A percentile compares a stretch with the other conserved stretches of the same genome.
Evolutionary conservation across 2,888 invertebrate species (phyloP).

Genomic region (Drosophila conformis): DNA sequence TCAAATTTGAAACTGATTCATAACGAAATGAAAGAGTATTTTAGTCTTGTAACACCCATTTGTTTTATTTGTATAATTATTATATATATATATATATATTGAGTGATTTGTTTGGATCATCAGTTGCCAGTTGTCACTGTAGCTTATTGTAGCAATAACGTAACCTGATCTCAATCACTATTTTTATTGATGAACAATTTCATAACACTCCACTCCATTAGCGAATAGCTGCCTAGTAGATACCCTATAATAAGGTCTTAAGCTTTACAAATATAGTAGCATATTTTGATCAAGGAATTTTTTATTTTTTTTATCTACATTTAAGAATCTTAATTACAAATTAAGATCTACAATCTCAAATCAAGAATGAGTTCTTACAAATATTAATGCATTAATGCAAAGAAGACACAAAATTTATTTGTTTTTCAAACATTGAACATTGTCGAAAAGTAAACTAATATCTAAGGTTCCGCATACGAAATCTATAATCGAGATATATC

Average conservation of each 20-base stretch:
- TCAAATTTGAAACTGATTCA: neutral
- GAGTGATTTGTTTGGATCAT: neutral
- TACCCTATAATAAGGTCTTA: conserved; percentile 10
- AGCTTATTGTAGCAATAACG: neutral
- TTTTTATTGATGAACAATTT: conserved; percentile 7
- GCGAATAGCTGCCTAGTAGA: neutral
- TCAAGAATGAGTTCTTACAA: neutral
- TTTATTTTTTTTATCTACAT: too few relatives aligned
- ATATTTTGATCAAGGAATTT: too few relatives aligned
- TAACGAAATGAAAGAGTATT: neutral
- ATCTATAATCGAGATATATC: neutral
- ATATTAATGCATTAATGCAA: neutral
- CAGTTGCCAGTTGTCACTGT: neutral
- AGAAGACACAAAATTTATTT: neutral
- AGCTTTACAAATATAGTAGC: neutral
- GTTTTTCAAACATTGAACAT: neutral
- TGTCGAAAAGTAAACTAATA: neutral
- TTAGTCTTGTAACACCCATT: neutral
- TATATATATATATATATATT: neutral
- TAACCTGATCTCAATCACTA: neutral
- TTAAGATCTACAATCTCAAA: neutral
- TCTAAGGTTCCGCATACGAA: neutral
- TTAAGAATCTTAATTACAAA: neutral
- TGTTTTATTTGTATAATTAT: neutral
- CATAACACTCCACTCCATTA: neutral